These are phyloP conservation scores for Planiliza haematocheilus DNA, from an alignment of 2,113 vertebrate species.

Conservation along the genomic window DNA sequence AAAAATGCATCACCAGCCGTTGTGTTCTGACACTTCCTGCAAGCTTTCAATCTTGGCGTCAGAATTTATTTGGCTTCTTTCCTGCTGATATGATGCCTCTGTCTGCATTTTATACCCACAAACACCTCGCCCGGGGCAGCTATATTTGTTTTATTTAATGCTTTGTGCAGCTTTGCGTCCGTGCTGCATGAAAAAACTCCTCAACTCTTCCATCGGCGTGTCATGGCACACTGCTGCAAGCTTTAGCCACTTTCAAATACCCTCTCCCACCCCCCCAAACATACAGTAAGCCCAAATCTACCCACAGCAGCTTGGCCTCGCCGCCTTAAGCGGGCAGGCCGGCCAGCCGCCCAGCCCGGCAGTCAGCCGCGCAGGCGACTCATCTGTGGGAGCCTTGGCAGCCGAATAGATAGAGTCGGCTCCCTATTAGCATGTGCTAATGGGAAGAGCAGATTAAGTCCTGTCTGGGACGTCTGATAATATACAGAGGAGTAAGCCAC, in stretches of 20 bases:
- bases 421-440: constrained; percentile 74
- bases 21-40: too few relatives aligned
- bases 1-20: too few relatives aligned
- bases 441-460: constrained; percentile 74
- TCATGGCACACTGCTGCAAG: constrained; percentile 52
- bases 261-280: constrained; percentile 39
- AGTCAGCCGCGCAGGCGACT: neutral
- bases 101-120: neutral
- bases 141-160: constrained; percentile 28
- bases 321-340: constrained; percentile 1
- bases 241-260: constrained; percentile 57
- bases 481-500: constrained; percentile 40
- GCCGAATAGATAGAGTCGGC: constrained; percentile 39
- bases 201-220: constrained; percentile 50
- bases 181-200: constrained; percentile 27
- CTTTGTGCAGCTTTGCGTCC: constrained; percentile 33
- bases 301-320: constrained; percentile 44
- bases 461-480: constrained; percentile 75
- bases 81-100: too few relatives aligned
- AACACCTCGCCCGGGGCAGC: neutral
- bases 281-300: constrained; percentile 53
- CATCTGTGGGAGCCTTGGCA: constrained; percentile 56
- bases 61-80: too few relatives aligned
- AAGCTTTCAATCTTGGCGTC: too few relatives aligned
- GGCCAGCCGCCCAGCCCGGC: constrained; percentile 7